These are phyloP conservation scores for Xiphorhynchus elegans DNA, from an alignment of 2,113 vertebrate genomes.

Conservation along the genomic window DNA sequence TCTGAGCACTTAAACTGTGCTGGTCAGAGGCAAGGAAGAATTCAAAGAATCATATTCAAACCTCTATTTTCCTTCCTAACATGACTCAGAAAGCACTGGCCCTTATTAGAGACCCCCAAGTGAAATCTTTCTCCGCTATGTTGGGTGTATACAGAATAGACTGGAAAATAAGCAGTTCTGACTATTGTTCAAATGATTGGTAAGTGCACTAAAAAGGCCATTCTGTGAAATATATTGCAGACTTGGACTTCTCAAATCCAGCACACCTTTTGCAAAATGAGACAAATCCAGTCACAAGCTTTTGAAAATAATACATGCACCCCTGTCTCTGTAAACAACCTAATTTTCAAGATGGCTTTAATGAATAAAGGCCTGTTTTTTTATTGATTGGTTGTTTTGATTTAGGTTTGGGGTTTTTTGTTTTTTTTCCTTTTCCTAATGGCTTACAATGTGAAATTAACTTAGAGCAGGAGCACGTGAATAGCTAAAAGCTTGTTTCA, in stretches of 20 bases:
- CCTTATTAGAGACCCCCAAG: neutral
- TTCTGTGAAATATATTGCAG: neutral
- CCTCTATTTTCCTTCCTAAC: neutral
- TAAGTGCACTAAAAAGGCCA: neutral
- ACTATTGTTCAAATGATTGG: neutral
- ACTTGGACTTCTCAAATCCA: neutral
- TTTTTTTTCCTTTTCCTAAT: neutral
- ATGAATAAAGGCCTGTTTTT: neutral
- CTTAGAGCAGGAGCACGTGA: neutral
- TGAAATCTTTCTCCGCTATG: neutral
- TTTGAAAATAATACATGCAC: neutral
- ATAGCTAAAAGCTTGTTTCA: slow-evolving; percentile 27
- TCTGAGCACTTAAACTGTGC: neutral
- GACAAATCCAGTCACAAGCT: neutral
- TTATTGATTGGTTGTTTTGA: neutral
- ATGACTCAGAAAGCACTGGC: neutral
- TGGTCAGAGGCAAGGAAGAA: neutral
- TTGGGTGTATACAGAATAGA: neutral
- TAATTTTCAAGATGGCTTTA: neutral
- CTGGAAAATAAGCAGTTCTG: neutral
- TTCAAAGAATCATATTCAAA: neutral
- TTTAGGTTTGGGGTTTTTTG: neutral
- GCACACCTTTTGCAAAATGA: neutral
- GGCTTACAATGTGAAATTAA: slow-evolving; percentile 37
- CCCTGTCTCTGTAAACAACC: neutral